These are phyloP conservation scores for Clistopyga incitator DNA, from an alignment of 2,888 invertebrate genomes.

Conservation along the genomic window DNA sequence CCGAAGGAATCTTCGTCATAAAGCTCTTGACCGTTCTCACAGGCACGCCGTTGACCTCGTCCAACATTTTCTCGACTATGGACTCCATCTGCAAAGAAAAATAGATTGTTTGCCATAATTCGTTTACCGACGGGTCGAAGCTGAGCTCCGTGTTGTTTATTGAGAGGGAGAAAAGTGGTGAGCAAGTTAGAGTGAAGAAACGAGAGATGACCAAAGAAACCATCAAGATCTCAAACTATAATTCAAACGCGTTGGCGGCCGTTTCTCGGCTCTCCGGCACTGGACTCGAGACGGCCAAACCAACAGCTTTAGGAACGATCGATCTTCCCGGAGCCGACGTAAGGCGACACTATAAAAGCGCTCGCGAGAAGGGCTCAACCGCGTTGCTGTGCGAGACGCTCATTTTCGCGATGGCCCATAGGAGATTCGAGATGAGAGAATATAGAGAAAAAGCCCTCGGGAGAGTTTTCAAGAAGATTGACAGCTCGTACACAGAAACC, in stretches of 20 bases:
- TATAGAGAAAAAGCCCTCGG: conserved; percentile 19
- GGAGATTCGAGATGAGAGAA: conserved; percentile 29
- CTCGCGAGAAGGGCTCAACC: conserved; percentile 21
- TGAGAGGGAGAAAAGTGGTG: conserved; percentile 31
- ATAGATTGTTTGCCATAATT: conserved; percentile 34
- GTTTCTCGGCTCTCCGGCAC: background rate
- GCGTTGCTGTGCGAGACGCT: conserved; percentile 28
- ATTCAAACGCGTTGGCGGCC: background rate
- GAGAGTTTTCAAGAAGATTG: conserved; percentile 59
- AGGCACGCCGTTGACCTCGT: conserved; percentile 96
- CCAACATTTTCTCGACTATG: conserved; percentile 98
- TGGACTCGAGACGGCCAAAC: conserved; percentile 6
- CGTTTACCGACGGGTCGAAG: conserved; percentile 11
- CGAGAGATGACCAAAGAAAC: conserved; percentile 44
- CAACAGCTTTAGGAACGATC: conserved; percentile 62
- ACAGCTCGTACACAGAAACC: conserved; percentile 50
- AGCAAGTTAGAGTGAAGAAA: conserved; percentile 17
- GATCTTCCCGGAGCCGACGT: conserved; percentile 63
- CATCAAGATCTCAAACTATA: conserved; percentile 34
- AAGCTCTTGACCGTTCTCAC: conserved; percentile 99
- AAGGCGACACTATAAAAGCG: conserved; percentile 70
- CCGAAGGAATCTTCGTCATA: conserved; percentile 99
- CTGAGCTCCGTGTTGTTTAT: conserved; percentile 44
- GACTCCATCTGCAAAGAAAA: conserved; percentile 93
- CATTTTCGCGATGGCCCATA: conserved; percentile 31